phyloP scores from a whole-genome alignment of 1,140 invertebrate species.

The Fopius arisanus region DNA sequence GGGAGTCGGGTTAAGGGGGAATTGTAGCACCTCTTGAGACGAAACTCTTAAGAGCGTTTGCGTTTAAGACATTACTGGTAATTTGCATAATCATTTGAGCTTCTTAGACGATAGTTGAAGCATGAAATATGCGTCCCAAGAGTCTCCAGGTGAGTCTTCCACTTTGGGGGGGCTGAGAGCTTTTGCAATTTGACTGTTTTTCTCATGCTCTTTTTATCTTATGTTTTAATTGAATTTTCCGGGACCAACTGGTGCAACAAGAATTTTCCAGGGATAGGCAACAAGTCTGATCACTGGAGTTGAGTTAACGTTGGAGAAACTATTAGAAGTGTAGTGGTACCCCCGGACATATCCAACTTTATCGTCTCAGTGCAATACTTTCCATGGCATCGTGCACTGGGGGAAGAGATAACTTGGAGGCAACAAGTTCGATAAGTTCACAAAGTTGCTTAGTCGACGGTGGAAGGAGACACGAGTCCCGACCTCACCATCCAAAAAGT shows the following conservation, averaged over 20 bases:
- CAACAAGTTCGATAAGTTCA: constrained; percentile 61
- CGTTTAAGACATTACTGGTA: not conserved
- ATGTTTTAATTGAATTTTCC: not conserved
- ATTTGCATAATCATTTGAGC: constrained; percentile 29
- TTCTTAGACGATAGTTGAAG: constrained; percentile 27
- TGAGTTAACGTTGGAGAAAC: not conserved
- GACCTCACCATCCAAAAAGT: constrained; percentile 1
- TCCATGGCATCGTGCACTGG: not conserved
- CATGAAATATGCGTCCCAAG: constrained; percentile 25
- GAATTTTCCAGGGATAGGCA: not conserved
- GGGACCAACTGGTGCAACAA: not conserved
- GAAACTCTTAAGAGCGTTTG: not conserved
- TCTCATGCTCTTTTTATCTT: not conserved
- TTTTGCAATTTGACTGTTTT: constrained; percentile 1
- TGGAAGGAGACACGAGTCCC: not conserved
- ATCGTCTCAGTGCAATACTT: constrained; percentile 7
- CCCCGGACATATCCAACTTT: not conserved
- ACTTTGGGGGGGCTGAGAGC: not conserved
- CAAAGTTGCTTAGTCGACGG: constrained; percentile 42
- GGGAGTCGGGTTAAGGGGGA: not conserved
- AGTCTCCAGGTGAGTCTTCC: constrained; percentile 22
- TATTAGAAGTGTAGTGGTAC: not conserved
- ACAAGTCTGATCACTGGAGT: not conserved
- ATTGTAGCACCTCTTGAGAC: not conserved
- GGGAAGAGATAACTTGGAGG: constrained; percentile 31